Conservation (phyloP, 2,888 invertebrate genomes). For the Meghimatium bilineatum region DNA sequence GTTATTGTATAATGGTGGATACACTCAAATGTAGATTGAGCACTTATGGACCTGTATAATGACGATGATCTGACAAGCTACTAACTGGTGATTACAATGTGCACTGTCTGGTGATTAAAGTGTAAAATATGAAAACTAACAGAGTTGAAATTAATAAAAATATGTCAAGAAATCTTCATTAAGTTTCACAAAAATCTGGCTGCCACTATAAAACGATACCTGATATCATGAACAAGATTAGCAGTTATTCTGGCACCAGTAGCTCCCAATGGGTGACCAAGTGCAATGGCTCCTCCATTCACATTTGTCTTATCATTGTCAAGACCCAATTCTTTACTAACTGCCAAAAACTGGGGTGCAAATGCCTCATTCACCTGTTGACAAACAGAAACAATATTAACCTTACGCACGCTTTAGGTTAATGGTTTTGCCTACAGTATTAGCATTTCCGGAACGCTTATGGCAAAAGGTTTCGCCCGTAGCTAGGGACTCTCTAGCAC, state of each 20-base stretch:
- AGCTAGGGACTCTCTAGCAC: too few relatives aligned
- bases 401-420: too few relatives aligned
- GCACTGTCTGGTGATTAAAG: neutral
- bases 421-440: too few relatives aligned
- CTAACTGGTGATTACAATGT: neutral
- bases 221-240: constrained; percentile 93
- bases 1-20: too few relatives aligned
- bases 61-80: too few relatives aligned
- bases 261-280: constrained; percentile 98
- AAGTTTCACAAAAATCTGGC: neutral
- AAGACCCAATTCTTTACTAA: constrained; percentile 90
- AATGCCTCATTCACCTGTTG: constrained; percentile 97
- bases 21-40: too few relatives aligned
- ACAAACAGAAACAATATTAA: neutral
- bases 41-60: too few relatives aligned
- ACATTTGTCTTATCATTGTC: constrained; percentile 93
- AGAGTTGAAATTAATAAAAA: too few relatives aligned
- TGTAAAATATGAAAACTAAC: neutral
- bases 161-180: neutral
- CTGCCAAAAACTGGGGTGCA: constrained; percentile 94
- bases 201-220: constrained; percentile 79
- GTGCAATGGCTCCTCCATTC: constrained; percentile 95
- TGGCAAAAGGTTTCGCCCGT: too few relatives aligned
- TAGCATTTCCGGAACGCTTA: too few relatives aligned
- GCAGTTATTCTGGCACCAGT: constrained; percentile 94